Conservation (phyloP, 1,140 invertebrate genomes). For the Drosophila fuyamai region DNA sequence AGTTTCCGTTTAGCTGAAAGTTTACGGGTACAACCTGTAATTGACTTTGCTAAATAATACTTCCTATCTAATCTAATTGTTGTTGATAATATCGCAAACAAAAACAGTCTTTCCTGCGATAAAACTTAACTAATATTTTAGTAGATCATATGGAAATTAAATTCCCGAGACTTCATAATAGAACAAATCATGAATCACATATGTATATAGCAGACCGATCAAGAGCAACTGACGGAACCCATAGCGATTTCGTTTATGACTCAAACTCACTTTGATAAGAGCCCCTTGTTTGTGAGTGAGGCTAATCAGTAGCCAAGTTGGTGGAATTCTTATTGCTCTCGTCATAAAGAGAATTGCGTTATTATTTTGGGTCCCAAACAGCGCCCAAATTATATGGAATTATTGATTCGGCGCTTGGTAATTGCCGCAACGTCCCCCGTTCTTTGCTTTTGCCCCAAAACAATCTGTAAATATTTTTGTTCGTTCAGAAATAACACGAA, state of each 20-base stretch:
- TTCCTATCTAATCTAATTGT: conserved; percentile 34
- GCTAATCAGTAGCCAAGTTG: conserved; percentile 33
- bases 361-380: neutral
- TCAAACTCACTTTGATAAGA: conserved; percentile 23
- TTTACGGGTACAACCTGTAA: too few species aligned
- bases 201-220: conserved; percentile 8
- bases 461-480: conserved; percentile 72
- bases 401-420: conserved; percentile 31
- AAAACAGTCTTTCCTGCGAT: conserved; percentile 6
- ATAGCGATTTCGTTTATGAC: conserved; percentile 29
- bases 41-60: neutral
- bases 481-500: conserved; percentile 49
- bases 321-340: conserved; percentile 6
- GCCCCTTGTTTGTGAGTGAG: neutral
- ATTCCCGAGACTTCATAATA: conserved; percentile 4
- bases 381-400: conserved; percentile 16
- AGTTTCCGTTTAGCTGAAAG: conserved; percentile 3
- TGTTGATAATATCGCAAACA: conserved; percentile 22
- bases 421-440: neutral
- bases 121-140: conserved; percentile 21
- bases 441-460: neutral
- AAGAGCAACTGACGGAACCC: conserved; percentile 1
- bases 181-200: conserved; percentile 16
- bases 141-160: conserved; percentile 13
- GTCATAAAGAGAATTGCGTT: conserved; percentile 20